These are phyloP conservation scores for Cephus sareptanus DNA, from an alignment of 2,888 invertebrate genomes.

Conservation along the genomic window DNA sequence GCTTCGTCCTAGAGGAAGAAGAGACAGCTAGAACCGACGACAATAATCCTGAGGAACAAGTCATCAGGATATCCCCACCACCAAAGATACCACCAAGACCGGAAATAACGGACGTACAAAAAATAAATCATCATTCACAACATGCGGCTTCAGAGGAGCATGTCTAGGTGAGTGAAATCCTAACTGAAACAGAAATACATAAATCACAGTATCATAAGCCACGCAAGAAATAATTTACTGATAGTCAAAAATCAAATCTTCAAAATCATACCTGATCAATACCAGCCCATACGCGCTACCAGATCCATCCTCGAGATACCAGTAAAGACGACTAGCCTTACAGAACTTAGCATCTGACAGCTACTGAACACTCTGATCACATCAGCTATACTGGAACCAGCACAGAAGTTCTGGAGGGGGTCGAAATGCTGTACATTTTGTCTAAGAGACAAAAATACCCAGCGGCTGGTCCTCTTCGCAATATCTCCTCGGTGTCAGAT, in stretches of 20 bases:
- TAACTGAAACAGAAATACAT: not conserved
- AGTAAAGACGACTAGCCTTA: not conserved
- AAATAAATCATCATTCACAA: constrained; percentile 42
- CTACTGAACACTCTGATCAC: not conserved
- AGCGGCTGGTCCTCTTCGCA: not conserved
- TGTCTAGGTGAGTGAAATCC: constrained; percentile 43
- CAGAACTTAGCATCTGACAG: not conserved
- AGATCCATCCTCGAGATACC: not conserved
- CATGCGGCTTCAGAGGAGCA: constrained; percentile 37
- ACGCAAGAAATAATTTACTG: not conserved
- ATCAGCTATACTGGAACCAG: not conserved
- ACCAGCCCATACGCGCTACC: not conserved
- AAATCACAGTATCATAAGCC: not conserved
- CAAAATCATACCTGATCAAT: not conserved
- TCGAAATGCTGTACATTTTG: not conserved
- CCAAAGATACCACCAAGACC: constrained; percentile 29
- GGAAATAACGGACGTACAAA: constrained; percentile 32
- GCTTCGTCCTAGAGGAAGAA: constrained; percentile 36
- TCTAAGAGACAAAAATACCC: not conserved
- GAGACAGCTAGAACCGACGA: constrained; percentile 19
- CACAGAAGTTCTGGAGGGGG: not conserved
- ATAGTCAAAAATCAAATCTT: not conserved
- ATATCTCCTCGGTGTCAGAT: not conserved
- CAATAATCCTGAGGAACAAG: constrained; percentile 19
- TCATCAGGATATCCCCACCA: constrained; percentile 32